Evolutionary conservation across 2,113 vertebrate genomes (phyloP), one percentile per base, ranked within the genome.

Genomic region (Bos javanicus): DNA sequence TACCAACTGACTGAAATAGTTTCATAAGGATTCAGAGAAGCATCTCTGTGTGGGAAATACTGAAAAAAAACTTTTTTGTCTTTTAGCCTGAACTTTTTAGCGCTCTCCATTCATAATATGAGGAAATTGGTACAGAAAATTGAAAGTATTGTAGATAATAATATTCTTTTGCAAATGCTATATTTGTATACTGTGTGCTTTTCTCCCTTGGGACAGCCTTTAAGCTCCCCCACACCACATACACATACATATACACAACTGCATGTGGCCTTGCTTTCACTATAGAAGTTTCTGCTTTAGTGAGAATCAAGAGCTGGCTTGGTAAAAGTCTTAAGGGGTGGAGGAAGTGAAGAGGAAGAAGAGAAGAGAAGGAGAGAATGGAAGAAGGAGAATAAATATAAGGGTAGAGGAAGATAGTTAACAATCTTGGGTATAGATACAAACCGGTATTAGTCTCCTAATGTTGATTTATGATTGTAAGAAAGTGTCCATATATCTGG

Each of bases 1-100:
- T 87, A 64, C 52, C 74, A 91, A 60, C 28, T 67, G 59, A 89
- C 91, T 97, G 57, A 60, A 52, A 91, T 25, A 89, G 30, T 81
- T 97, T 96, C 91, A 21, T 64, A 86, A 26, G 57, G 67, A 85
- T 93, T 96, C 30, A 57, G 67, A 92, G 74, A 88, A 57, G 23
- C 43, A 57, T 93, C 25, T 89, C 0, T 84, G 33, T 36, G 23
- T 43, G 26, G 33, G 25, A 90, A 67, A 95, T 90, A 83, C 5
- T 67, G 54, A 17, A 80, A 90, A 94, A 64, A 64, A 50, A 14
- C 4, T 50, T 94, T 82, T 86, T 25, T 87, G 71, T 95, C 15
- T 87, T 93, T 76, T 62, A 36, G 7, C 90, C 43, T 83, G 30
- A 82, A 3, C 28, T 8, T 86, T 97, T 74, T 48, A 33, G 25